A percentile compares a stretch with the other conserved stretches of the same genome.
Evolutionary conservation across 2,797 vertebrate genomes (phyloP).

Genomic region (Malurus leucopterus): DNA sequence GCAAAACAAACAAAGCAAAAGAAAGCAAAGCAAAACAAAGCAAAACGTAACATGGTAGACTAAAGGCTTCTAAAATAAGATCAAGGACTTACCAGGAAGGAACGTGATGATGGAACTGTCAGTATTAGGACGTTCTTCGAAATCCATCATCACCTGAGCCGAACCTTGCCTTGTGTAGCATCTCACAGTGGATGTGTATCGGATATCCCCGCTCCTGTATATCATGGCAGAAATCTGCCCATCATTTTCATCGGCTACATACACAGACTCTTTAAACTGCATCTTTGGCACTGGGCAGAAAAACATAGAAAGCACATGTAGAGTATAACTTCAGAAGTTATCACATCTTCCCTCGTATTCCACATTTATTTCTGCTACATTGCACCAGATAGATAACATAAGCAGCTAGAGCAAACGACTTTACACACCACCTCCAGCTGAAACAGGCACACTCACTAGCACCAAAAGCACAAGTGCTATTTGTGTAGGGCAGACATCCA

Average conservation of each 20-base stretch:
- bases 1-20: background rate
- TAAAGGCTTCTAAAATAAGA: background rate
- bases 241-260: conserved; percentile 81
- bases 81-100: conserved; percentile 78
- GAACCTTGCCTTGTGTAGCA: conserved; percentile 92
- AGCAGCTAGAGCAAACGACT: background rate
- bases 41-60: background rate
- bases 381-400: background rate
- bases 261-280: conserved; percentile 83
- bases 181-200: conserved; percentile 80
- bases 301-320: background rate
- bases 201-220: conserved; percentile 84
- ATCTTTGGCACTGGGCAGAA: conserved; percentile 84
- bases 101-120: conserved; percentile 85
- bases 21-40: background rate
- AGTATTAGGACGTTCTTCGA: conserved; percentile 90
- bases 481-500: background rate
- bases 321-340: background rate
- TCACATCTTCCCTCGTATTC: background rate
- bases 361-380: background rate
- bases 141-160: conserved; percentile 89
- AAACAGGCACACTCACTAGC: background rate
- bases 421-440: background rate
- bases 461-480: background rate
- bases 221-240: conserved; percentile 75